Conservation (phyloP, 1,140 invertebrate genomes). For the Apis cerana region DNA sequence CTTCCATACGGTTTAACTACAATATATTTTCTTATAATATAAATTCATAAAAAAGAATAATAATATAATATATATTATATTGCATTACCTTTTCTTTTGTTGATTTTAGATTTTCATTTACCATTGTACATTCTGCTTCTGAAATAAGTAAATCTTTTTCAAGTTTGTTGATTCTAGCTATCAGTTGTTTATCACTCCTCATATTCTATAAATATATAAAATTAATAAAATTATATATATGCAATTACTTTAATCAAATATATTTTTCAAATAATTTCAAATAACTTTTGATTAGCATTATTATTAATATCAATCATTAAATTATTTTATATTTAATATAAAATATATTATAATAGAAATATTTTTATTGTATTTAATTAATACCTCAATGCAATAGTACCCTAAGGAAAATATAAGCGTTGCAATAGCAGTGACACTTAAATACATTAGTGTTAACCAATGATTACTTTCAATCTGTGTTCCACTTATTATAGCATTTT, state of each 20-base stretch:
- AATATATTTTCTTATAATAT: constrained; percentile 55
- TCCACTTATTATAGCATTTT: constrained; percentile 55
- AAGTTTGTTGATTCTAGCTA: constrained; percentile 84
- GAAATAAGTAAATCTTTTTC: constrained; percentile 82
- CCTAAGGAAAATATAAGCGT: constrained; percentile 88
- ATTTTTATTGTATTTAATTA: not conserved
- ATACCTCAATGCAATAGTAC: constrained; percentile 87
- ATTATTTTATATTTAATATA: too few species aligned
- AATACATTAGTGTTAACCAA: constrained; percentile 74
- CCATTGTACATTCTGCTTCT: constrained; percentile 85
- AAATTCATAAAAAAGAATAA: constrained; percentile 17
- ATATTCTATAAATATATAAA: constrained; percentile 80
- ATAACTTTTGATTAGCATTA: not conserved
- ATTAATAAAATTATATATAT: constrained; percentile 34
- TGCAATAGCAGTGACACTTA: constrained; percentile 84
- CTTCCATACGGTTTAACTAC: constrained; percentile 82
- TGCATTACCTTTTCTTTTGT: constrained; percentile 84
- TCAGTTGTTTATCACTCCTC: constrained; percentile 83
- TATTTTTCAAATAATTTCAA: not conserved
- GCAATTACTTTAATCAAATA: not conserved
- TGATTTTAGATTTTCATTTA: constrained; percentile 85
- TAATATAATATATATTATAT: constrained; percentile 7
- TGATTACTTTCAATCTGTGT: constrained; percentile 66
- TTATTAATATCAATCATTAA: not conserved
- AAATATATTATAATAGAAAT: not conserved